These are phyloP conservation scores for Drosophila bocqueti DNA, from an alignment of 1,140 invertebrate genomes.

Conservation along the genomic window DNA sequence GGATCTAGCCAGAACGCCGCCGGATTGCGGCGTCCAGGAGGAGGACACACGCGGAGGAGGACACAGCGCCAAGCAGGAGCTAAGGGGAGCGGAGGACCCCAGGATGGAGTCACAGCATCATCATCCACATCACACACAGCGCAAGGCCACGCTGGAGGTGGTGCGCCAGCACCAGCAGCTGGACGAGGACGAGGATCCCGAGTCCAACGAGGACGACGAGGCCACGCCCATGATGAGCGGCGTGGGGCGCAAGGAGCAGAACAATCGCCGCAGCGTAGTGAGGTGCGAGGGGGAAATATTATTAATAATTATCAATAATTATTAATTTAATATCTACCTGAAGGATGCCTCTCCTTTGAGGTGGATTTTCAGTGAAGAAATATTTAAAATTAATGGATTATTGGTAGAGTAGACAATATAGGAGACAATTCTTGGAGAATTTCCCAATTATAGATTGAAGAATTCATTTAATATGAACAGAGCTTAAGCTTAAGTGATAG, in stretches of 20 bases:
- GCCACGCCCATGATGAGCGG: slow-evolving; percentile 51
- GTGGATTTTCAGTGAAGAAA: neutral
- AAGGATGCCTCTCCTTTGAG: neutral
- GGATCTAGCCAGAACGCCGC: slow-evolving; percentile 9
- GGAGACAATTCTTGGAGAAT: too few species aligned
- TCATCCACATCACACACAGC: slow-evolving; percentile 13
- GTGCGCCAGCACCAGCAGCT: slow-evolving; percentile 5
- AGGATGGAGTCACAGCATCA: slow-evolving; percentile 60
- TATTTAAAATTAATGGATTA: neutral
- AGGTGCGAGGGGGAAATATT: slow-evolving; percentile 57
- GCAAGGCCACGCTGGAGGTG: slow-evolving; percentile 22
- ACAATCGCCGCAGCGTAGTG: slow-evolving; percentile 81
- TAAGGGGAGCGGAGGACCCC: slow-evolving; percentile 11
- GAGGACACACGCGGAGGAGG: neutral
- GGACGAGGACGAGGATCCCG: slow-evolving; percentile 35
- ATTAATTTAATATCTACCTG: too few species aligned
- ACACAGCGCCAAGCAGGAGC: neutral
- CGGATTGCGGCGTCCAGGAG: slow-evolving; percentile 1
- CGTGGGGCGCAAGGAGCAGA: slow-evolving; percentile 80
- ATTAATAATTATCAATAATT: neutral
- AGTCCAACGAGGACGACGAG: slow-evolving; percentile 63
- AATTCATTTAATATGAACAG: too few species aligned
- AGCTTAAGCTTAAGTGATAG: neutral
- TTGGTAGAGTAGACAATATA: too few species aligned
- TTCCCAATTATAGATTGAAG: too few species aligned